phyloP scores from a whole-genome alignment of 2,113 vertebrate genomes.

The Halichoerus grypus region DNA sequence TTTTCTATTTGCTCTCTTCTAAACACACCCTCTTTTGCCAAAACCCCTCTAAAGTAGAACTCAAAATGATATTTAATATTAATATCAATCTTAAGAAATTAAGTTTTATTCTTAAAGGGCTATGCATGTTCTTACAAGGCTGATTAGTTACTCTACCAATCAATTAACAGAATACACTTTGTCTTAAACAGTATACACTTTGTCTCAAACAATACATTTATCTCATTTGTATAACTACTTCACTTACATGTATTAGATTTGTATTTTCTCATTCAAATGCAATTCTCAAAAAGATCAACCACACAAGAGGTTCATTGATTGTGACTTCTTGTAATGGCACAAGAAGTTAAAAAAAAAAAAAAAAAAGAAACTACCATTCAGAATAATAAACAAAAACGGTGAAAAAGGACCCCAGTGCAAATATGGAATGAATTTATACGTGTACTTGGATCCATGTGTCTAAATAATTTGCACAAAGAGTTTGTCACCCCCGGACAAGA shows the following conservation, averaged over 20 bases:
- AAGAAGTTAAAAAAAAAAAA: not conserved
- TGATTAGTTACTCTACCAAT: constrained; percentile 7
- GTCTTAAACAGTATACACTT: not conserved
- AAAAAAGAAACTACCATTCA: not conserved
- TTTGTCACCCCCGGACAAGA: not conserved
- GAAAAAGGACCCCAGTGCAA: not conserved
- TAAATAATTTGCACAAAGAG: not conserved
- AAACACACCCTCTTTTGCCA: not conserved
- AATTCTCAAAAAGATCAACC: constrained; percentile 25
- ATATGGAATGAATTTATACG: not conserved
- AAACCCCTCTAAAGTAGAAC: not conserved
- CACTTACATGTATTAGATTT: not conserved
- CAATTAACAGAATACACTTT: not conserved
- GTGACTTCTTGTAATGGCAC: not conserved
- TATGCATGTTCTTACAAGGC: not conserved
- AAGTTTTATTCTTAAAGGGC: not conserved
- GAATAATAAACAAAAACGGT: constrained; percentile 1
- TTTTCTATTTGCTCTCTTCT: not conserved
- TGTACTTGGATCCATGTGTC: not conserved
- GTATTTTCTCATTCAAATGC: not conserved
- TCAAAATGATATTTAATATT: not conserved
- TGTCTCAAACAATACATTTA: constrained; percentile 24
- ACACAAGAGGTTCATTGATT: not conserved
- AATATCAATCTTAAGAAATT: constrained; percentile 27
- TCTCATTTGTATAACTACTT: not conserved